phyloP scores from a whole-genome alignment of 2,113 vertebrate species.

The Amphiprion ocellaris region DNA sequence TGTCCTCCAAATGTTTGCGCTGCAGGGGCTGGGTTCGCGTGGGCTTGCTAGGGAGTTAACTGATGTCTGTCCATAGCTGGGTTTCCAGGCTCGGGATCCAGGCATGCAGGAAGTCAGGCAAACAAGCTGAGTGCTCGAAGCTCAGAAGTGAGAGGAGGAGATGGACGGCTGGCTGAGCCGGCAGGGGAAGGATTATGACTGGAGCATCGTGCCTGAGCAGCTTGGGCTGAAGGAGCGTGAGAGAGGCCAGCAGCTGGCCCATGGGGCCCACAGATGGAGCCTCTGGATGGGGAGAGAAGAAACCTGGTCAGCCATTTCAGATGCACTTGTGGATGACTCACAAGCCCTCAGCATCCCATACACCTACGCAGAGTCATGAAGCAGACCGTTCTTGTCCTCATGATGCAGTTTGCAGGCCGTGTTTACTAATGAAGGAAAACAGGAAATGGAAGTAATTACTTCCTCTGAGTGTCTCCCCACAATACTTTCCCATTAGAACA shows the following conservation, averaged over 20 bases:
- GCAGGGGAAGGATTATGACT: slow-evolving; percentile 53
- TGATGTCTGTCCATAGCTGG: slow-evolving; percentile 54
- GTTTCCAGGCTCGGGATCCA: slow-evolving; percentile 46
- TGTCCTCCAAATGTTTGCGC: slow-evolving; percentile 54
- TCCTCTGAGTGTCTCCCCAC: slow-evolving; percentile 32
- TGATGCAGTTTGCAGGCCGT: slow-evolving; percentile 30
- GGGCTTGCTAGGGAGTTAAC: slow-evolving; percentile 59
- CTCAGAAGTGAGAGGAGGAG: slow-evolving; percentile 18
- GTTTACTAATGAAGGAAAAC: slow-evolving; percentile 44
- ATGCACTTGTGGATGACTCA: slow-evolving; percentile 70
- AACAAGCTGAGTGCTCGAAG: slow-evolving; percentile 24
- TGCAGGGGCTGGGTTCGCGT: slow-evolving; percentile 50
- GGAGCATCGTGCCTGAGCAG: slow-evolving; percentile 61
- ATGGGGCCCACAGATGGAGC: slow-evolving; percentile 71
- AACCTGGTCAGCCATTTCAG: slow-evolving; percentile 60
- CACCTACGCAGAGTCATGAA: slow-evolving; percentile 54
- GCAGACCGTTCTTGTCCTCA: slow-evolving; percentile 19
- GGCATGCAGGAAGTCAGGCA: slow-evolving; percentile 45
- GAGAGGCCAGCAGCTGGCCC: slow-evolving; percentile 72
- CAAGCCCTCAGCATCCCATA: slow-evolving; percentile 40
- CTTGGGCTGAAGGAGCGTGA: slow-evolving; percentile 70
- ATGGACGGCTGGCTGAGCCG: slow-evolving; percentile 31
- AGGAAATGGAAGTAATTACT: slow-evolving; percentile 42
- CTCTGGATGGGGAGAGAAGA: slow-evolving; percentile 61
- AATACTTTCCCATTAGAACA: slow-evolving; percentile 25